These are phyloP conservation scores for Drosophila trichaetosa DNA, from an alignment of 2,888 invertebrate genomes.

Conservation along the genomic window DNA sequence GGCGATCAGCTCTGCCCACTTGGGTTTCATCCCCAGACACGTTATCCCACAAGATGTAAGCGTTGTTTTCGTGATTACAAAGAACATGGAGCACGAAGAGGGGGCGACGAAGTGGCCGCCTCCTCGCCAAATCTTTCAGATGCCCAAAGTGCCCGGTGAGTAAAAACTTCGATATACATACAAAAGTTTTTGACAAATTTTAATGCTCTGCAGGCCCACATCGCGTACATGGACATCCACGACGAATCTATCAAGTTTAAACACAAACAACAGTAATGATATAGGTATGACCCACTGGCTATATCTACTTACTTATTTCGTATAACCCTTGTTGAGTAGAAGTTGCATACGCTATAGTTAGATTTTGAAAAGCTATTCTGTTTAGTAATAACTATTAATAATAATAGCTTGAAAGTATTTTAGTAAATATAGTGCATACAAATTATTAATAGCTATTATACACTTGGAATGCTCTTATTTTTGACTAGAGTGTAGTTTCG, in stretches of 20 bases:
- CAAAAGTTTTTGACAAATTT: background rate
- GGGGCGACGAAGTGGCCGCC: conserved; percentile 89
- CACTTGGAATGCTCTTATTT: conserved; percentile 13
- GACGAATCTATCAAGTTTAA: conserved; percentile 87
- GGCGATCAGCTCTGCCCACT: conserved; percentile 96
- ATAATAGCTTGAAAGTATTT: conserved; percentile 1
- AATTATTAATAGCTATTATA: background rate
- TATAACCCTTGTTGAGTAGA: background rate
- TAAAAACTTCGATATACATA: background rate
- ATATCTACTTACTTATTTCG: background rate
- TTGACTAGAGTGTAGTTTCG: conserved; percentile 10
- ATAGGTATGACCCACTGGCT: conserved; percentile 78
- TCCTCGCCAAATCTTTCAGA: conserved; percentile 92
- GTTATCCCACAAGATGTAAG: conserved; percentile 97
- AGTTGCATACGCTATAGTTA: background rate
- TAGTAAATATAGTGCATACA: background rate
- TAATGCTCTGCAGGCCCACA: conserved; percentile 68
- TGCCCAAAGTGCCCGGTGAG: conserved; percentile 87
- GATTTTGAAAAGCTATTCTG: background rate
- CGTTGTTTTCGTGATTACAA: conserved; percentile 96
- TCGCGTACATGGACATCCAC: conserved; percentile 91
- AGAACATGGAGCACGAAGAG: conserved; percentile 92
- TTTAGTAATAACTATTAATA: background rate
- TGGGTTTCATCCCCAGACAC: conserved; percentile 97
- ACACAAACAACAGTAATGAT: conserved; percentile 78